phyloP scores from a whole-genome alignment of 2,113 vertebrate genomes.

The Notarius lentiginosus region DNA sequence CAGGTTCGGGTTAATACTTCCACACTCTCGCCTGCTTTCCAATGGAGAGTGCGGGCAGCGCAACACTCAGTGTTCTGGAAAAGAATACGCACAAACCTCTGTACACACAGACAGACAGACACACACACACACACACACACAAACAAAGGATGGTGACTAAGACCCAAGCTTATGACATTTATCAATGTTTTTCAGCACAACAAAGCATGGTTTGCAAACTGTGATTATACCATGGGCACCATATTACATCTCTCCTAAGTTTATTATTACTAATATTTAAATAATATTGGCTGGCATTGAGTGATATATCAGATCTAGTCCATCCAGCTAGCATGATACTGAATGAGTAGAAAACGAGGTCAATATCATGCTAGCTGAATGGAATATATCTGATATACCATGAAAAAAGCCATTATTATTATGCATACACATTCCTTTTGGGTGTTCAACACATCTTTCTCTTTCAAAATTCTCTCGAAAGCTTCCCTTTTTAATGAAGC shows the following conservation, averaged over 20 bases:
- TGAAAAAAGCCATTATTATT: too few species aligned
- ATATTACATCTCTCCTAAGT: neutral
- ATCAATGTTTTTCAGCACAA: neutral
- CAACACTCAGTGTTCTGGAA: constrained; percentile 75
- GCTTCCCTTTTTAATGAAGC: too few species aligned
- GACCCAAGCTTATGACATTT: neutral
- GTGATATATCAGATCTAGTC: too few species aligned
- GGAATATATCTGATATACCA: too few species aligned
- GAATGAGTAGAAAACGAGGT: too few species aligned
- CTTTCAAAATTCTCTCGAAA: too few species aligned
- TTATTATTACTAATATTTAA: neutral
- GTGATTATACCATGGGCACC: neutral
- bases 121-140: constrained; percentile 44
- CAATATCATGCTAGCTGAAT: too few species aligned
- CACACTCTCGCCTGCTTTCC: constrained; percentile 70
- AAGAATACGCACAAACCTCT: constrained; percentile 78
- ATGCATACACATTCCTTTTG: too few species aligned
- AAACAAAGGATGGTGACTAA: constrained; percentile 6
- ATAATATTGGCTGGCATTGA: too few species aligned
- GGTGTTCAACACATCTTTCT: too few species aligned
- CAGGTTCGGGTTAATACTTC: constrained; percentile 72
- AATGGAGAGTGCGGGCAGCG: constrained; percentile 72
- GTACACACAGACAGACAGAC: constrained; percentile 41
- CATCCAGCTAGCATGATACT: too few species aligned
- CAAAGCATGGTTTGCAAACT: neutral